Conservation (phyloP, 2,113 vertebrate species). For the Rhinopomastus cyanomelas region DNA sequence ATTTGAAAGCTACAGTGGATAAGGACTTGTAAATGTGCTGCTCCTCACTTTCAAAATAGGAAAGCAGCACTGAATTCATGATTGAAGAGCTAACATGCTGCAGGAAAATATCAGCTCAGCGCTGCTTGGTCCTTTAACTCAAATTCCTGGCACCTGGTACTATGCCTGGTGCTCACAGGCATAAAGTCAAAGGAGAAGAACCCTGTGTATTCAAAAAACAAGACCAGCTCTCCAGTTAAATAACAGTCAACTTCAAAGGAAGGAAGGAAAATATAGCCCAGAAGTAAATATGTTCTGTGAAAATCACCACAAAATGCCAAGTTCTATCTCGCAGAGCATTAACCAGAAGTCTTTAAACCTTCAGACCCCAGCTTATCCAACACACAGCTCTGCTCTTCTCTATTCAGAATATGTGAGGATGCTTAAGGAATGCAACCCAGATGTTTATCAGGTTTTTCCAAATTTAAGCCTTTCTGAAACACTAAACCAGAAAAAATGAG, state of each 20-base stretch:
- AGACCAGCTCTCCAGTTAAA: background rate
- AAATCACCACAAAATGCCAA: constrained; percentile 5
- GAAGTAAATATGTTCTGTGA: background rate
- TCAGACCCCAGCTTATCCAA: constrained; percentile 39
- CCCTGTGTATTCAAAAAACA: background rate
- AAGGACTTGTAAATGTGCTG: background rate
- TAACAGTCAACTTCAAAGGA: background rate
- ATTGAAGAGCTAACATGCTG: background rate
- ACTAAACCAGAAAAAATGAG: background rate
- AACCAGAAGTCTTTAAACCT: constrained; percentile 40
- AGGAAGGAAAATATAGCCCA: background rate
- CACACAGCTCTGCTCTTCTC: background rate
- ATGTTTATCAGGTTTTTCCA: constrained; percentile 7
- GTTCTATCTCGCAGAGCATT: constrained; percentile 22
- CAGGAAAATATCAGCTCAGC: background rate
- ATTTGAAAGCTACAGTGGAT: background rate
- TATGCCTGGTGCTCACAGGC: background rate
- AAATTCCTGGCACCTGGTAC: background rate
- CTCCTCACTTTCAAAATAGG: background rate
- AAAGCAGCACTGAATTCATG: background rate
- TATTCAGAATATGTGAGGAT: background rate
- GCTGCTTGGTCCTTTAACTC: background rate
- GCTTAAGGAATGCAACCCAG: constrained; percentile 35
- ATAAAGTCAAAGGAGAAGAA: background rate
- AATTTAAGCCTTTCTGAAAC: constrained; percentile 39